Conservation (phyloP, 2,113 vertebrate genomes). For the Aptenodytes forsteri region DNA sequence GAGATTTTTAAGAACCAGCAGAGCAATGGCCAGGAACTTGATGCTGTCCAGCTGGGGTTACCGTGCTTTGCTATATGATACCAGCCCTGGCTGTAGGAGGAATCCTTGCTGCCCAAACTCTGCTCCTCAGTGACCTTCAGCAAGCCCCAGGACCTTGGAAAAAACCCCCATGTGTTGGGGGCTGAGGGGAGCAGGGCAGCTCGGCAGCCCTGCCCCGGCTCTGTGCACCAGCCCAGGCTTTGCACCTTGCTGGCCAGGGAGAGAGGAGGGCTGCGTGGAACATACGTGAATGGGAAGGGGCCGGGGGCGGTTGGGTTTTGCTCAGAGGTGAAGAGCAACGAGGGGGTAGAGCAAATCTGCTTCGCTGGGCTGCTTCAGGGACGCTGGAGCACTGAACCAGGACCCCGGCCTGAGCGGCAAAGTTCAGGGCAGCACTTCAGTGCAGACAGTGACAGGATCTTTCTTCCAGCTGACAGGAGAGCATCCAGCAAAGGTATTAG, state of each 20-base stretch:
- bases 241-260: neutral
- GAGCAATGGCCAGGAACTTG: neutral
- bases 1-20: neutral
- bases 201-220: neutral
- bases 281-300: neutral
- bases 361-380: neutral
- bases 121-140: neutral
- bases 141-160: neutral
- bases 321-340: neutral
- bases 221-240: neutral
- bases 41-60: slow-evolving; percentile 1
- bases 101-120: neutral
- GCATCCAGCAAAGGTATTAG: slow-evolving; percentile 25
- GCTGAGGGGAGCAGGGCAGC: neutral
- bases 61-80: neutral
- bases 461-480: slow-evolving; percentile 1
- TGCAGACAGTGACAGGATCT: neutral
- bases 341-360: neutral
- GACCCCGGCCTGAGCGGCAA: neutral
- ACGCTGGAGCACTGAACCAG: neutral
- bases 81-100: neutral
- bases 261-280: neutral
- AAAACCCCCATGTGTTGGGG: neutral
- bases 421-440: slow-evolving; percentile 1
- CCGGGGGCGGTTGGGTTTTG: neutral